phyloP scores from a whole-genome alignment of 2,888 invertebrate species.

The Acleris literana region DNA sequence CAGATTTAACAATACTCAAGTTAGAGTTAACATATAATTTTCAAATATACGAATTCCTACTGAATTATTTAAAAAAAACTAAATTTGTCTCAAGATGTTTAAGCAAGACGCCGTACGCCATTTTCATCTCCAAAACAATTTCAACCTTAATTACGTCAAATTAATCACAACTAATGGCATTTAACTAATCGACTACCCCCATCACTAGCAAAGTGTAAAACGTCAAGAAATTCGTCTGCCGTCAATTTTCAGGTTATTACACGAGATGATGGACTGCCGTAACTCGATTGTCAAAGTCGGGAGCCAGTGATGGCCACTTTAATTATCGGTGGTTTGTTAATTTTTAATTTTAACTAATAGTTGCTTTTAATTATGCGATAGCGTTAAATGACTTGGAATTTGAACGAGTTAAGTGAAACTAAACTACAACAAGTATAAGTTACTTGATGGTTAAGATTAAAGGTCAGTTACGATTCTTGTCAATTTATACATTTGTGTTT shows the following conservation, averaged over 20 bases:
- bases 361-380: neutral
- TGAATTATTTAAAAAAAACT: too few species aligned
- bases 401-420: neutral
- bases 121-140: neutral
- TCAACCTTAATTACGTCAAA: slow-evolving; percentile 1
- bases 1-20: too few species aligned
- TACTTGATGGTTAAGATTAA: too few species aligned
- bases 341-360: slow-evolving; percentile 26
- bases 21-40: too few species aligned
- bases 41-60: too few species aligned
- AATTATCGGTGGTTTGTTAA: slow-evolving; percentile 34
- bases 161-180: slow-evolving; percentile 20
- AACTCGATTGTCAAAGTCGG: slow-evolving; percentile 37
- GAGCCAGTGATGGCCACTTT: slow-evolving; percentile 34
- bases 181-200: slow-evolving; percentile 28
- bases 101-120: neutral
- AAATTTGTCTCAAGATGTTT: neutral
- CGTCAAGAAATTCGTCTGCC: slow-evolving; percentile 36
- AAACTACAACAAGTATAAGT: too few species aligned
- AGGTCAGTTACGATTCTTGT: too few species aligned
- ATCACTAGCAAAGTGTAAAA: slow-evolving; percentile 32
- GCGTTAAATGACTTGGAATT: neutral
- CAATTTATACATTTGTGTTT: too few species aligned
- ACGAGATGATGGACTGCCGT: slow-evolving; percentile 41
- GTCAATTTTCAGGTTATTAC: slow-evolving; percentile 41